Conservation (phyloP, 2,113 vertebrate species). For the Pipa parva region DNA sequence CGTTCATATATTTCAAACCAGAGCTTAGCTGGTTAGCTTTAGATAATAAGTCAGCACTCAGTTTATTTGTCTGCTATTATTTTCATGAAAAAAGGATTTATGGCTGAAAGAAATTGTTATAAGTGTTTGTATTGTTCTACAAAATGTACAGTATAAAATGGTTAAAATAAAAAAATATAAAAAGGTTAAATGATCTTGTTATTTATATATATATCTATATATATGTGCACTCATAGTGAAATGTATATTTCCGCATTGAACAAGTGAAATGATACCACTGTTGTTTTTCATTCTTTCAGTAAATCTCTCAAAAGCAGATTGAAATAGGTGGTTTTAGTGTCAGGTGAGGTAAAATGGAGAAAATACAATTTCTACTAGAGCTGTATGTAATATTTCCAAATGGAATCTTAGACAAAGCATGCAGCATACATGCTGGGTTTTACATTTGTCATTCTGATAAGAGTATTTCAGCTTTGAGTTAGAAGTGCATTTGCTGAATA, state of each 20-base stretch:
- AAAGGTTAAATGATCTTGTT: neutral
- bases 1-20: too few species aligned
- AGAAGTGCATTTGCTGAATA: conserved; percentile 28
- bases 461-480: conserved; percentile 29
- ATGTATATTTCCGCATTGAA: neutral
- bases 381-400: conserved; percentile 36
- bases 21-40: too few species aligned
- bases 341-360: conserved; percentile 35
- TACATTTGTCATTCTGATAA: conserved; percentile 41
- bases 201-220: too few species aligned
- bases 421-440: conserved; percentile 32
- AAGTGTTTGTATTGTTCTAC: too few species aligned
- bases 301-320: conserved; percentile 28
- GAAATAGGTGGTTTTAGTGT: conserved; percentile 27
- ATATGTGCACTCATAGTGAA: too few species aligned
- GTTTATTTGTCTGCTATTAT: too few species aligned
- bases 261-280: conserved; percentile 6
- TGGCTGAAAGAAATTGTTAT: too few species aligned
- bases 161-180: neutral
- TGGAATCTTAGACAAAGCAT: conserved; percentile 34
- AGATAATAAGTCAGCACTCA: too few species aligned
- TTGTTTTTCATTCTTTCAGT: conserved; percentile 16
- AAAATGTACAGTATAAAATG: neutral
- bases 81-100: too few species aligned
- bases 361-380: conserved; percentile 32